phyloP scores from a whole-genome alignment of 2,113 vertebrate genomes.

The Formicarius rufipectus region DNA sequence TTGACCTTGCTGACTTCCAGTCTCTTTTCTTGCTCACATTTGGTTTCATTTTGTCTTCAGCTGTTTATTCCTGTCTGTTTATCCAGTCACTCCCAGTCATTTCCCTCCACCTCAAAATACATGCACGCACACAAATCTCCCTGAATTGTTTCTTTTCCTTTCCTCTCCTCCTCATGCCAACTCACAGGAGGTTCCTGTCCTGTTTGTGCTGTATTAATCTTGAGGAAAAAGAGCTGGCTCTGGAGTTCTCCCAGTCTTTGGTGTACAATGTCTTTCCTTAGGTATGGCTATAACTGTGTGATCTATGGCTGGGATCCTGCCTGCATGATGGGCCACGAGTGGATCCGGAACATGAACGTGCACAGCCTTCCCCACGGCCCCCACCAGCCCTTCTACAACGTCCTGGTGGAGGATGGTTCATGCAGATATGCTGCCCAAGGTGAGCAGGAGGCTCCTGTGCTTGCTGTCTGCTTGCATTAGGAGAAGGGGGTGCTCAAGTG shows the following conservation, averaged over 20 bases:
- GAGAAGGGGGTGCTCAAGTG: background rate
- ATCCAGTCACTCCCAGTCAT: background rate
- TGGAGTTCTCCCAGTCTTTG: background rate
- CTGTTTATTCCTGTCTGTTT: background rate
- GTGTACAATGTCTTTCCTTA: background rate
- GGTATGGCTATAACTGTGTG: constrained; percentile 95
- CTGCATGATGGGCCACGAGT: constrained; percentile 97
- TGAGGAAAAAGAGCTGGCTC: background rate
- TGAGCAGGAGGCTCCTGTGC: constrained; percentile 7
- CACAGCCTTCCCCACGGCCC: constrained; percentile 89
- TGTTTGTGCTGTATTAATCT: background rate
- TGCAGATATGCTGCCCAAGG: constrained; percentile 95
- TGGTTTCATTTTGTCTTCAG: background rate
- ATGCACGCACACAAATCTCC: background rate
- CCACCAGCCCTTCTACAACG: constrained; percentile 95
- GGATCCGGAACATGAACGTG: constrained; percentile 96
- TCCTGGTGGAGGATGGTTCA: constrained; percentile 93
- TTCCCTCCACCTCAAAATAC: background rate
- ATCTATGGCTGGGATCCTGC: constrained; percentile 97
- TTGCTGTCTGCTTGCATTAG: background rate
- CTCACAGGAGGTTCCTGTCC: background rate
- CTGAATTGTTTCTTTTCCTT: accelerated
- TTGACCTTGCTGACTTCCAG: background rate
- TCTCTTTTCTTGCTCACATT: background rate
- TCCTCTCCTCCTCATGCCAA: background rate